These are phyloP conservation scores for Struthidea cinerea DNA, from an alignment of 2,113 vertebrate species.

Conservation along the genomic window DNA sequence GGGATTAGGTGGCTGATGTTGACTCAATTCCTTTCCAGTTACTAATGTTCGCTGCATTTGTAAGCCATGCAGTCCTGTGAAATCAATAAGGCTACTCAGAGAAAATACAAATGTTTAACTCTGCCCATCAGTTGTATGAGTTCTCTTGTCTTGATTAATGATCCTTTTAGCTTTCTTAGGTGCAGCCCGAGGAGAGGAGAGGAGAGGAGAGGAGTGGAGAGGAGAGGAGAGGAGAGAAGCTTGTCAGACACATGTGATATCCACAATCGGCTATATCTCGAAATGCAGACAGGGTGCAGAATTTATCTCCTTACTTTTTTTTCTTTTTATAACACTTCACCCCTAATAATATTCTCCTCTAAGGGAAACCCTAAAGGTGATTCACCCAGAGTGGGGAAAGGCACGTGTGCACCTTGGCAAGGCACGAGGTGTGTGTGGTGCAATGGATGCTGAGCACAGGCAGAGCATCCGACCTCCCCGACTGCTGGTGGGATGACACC, in stretches of 20 bases:
- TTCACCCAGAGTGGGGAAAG: neutral
- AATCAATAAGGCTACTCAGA: too few species aligned
- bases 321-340: neutral
- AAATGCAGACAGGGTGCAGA: neutral
- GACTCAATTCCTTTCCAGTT: too few species aligned
- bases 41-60: too few species aligned
- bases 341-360: neutral
- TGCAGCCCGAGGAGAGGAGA: too few species aligned
- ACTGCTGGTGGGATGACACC: neutral
- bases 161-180: too few species aligned
- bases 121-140: too few species aligned
- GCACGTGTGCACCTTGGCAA: neutral
- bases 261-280: neutral
- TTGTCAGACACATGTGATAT: neutral
- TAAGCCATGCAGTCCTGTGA: too few species aligned
- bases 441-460: neutral
- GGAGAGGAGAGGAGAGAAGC: neutral
- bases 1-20: too few species aligned
- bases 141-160: too few species aligned
- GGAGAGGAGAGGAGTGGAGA: neutral
- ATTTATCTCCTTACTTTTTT: neutral
- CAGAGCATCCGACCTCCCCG: fast-evolving
- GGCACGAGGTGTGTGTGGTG: neutral
- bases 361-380: neutral
- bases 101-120: too few species aligned